Evolutionary conservation across 2,888 invertebrate genomes (phyloP), one percentile per base, ranked within the genome.

Genomic region (Embidobia sp.): DNA sequence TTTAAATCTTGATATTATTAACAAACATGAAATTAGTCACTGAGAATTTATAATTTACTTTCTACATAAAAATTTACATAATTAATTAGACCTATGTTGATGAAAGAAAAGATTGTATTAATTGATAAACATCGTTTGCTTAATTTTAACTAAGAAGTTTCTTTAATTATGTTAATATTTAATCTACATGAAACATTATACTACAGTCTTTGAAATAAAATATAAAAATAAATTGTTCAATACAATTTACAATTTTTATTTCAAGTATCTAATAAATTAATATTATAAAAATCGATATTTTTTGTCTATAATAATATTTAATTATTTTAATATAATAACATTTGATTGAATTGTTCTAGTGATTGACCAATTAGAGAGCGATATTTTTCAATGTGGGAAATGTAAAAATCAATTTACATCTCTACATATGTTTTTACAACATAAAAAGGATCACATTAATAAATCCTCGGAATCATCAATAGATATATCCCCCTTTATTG

Each of bases 351-450:
- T 10, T 22, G n/a, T 57, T 31, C 2, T 44, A 88, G 88, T 85
- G 1, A 85, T 88, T 11, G 87, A 88, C 79, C 87, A 89, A 73
- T 92, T 92, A 80, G 93, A 93, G 67, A 93, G 93, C 81, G 94
- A 94, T 88, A 90, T 93, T 66, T 94, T 94, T 87, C 93, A 93
- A 79, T 94, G 94, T 88, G 94, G 94, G 19, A 90, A 91, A 84
- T 94, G 94, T 85, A 94, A 93, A 87, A 91, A 91, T 74, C 92
- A 93, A 81, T 94, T 93, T 83, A 92, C 91, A 40, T 92, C 92
- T 0, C 87, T 94, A 75, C 86, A 91, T 63, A 82, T 90, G 64
- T 94, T 94, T 86, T 85, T 94, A 61, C 87, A 90, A 44, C 94
- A 94, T 86, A 94, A 94, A 87, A 90, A 90, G 61, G 88, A 89